These are phyloP conservation scores for Diorhabda carinulata DNA, from an alignment of 1,140 invertebrate species.

Conservation along the genomic window DNA sequence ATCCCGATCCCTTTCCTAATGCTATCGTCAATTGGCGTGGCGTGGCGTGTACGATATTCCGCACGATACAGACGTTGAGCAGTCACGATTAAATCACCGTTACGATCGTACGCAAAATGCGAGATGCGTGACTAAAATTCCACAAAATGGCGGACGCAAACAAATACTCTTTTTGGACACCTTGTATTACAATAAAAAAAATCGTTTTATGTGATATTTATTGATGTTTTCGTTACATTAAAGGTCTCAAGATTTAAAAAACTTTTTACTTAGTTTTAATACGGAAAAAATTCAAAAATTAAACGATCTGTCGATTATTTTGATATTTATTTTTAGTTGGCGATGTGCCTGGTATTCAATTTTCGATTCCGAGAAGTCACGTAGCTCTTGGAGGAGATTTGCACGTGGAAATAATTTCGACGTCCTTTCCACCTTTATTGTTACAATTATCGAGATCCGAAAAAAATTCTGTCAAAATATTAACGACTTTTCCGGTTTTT, in stretches of 20 bases:
- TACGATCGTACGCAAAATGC: too few relatives aligned
- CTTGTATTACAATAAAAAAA: not conserved
- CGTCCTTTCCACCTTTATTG: slow-evolving; percentile 39
- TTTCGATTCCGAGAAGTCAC: slow-evolving; percentile 56
- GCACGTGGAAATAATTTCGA: slow-evolving; percentile 53
- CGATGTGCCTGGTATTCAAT: slow-evolving; percentile 45
- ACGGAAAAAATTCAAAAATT: not conserved
- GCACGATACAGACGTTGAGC: too few relatives aligned
- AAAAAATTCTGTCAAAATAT: slow-evolving; percentile 36
- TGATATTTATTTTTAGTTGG: slow-evolving; percentile 33
- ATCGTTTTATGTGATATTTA: not conserved
- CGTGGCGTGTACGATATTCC: too few relatives aligned
- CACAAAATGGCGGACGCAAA: too few relatives aligned
- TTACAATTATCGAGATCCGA: slow-evolving; percentile 50
- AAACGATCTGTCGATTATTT: not conserved
- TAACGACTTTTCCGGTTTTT: slow-evolving; percentile 45
- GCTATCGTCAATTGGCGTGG: too few relatives aligned
- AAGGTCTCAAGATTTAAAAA: not conserved
- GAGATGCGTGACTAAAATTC: too few relatives aligned
- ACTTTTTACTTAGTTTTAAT: not conserved
- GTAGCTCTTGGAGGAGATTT: slow-evolving; percentile 64
- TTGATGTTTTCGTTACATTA: not conserved
- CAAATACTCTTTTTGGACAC: not conserved
- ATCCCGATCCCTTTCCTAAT: too few relatives aligned
- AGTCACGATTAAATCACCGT: too few relatives aligned